These are phyloP conservation scores for Bujurquina vittata DNA, from an alignment of 2,113 vertebrate genomes.

Conservation along the genomic window DNA sequence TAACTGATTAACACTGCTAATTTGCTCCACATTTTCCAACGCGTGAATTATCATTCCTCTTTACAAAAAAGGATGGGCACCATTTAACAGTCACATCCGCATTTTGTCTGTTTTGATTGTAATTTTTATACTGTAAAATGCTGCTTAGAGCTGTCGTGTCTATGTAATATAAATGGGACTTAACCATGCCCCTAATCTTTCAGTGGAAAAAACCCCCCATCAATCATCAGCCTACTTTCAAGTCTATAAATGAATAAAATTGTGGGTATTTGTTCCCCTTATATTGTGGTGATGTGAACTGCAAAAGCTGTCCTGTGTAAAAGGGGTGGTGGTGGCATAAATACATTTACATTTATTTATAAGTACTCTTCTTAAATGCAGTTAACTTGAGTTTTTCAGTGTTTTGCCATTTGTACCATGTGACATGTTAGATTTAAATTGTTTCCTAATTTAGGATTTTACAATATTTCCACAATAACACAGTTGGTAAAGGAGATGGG, in stretches of 20 bases:
- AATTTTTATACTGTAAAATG: constrained; percentile 1
- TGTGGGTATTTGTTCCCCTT: neutral
- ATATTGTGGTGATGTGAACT: neutral
- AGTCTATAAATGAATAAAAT: constrained; percentile 20
- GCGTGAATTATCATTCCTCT: constrained; percentile 49
- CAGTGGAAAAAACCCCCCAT: neutral
- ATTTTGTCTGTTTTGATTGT: constrained; percentile 12
- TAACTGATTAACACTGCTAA: constrained; percentile 61
- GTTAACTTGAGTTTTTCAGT: neutral
- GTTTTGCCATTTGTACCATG: neutral
- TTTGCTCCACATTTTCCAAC: constrained; percentile 53
- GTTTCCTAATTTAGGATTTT: too few species aligned
- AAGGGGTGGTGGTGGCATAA: neutral
- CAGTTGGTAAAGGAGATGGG: too few species aligned
- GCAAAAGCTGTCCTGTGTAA: neutral
- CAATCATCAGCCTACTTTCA: constrained; percentile 17
- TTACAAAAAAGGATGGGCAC: constrained; percentile 28
- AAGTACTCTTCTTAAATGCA: neutral
- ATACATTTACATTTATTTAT: neutral
- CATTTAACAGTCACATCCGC: constrained; percentile 26
- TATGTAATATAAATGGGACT: constrained; percentile 22
- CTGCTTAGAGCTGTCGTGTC: constrained; percentile 10
- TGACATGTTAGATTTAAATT: neutral
- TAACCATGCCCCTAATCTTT: constrained; percentile 5
- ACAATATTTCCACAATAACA: too few species aligned